Evolutionary conservation across 2,888 invertebrate genomes (phyloP).

Genomic region (Coelopa pilipes): DNA sequence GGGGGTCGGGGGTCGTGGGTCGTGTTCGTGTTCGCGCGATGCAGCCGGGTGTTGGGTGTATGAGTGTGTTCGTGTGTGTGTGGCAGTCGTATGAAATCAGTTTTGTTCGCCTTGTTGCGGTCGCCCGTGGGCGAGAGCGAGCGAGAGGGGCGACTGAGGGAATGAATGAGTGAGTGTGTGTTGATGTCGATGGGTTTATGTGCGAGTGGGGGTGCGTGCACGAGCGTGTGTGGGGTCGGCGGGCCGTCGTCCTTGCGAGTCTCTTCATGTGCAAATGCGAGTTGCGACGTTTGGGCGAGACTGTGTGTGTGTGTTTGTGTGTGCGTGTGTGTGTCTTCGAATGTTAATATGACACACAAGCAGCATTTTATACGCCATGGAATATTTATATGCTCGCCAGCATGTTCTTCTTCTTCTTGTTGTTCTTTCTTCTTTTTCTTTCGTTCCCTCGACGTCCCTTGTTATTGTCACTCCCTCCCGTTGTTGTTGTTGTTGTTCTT

Average conservation of each 20-base stretch:
- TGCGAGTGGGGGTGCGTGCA: background rate
- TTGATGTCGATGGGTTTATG: background rate
- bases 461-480: constrained; percentile 36
- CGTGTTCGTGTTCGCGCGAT: too few relatives aligned
- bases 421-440: constrained; percentile 8
- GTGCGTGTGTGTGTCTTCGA: constrained; percentile 36
- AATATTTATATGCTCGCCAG: constrained; percentile 22
- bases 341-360: constrained; percentile 31
- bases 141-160: too few relatives aligned
- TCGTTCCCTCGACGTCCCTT: constrained; percentile 35
- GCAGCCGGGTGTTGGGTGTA: background rate
- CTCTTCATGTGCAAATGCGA: constrained; percentile 36
- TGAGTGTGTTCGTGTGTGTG: constrained; percentile 1
- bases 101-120: background rate
- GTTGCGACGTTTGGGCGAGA: background rate
- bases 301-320: constrained; percentile 40
- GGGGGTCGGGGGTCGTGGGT: too few relatives aligned
- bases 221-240: background rate
- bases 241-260: background rate
- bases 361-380: constrained; percentile 29
- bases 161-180: too few relatives aligned
- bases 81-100: constrained; percentile 25
- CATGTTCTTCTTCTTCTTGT: background rate
- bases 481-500: constrained; percentile 35
- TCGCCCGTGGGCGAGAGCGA: too few relatives aligned